A percentile compares a stretch with the other conserved stretches of the same genome.
Conservation (phyloP, 2,888 invertebrate genomes). For the Drosophila sordidapex region DNA sequence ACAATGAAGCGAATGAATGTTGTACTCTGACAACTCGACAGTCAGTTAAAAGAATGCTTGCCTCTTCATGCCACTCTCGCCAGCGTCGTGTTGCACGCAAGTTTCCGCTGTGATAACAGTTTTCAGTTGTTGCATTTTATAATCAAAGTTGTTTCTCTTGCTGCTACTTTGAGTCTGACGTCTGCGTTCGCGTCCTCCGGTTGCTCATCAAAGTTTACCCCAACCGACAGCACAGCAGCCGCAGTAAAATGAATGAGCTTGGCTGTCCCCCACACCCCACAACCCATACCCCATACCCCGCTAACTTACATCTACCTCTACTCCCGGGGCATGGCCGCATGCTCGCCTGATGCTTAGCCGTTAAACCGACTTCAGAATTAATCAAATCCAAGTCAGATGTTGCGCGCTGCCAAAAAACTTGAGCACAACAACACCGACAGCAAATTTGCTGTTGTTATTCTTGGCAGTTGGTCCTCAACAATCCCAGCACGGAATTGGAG, state of each 20-base stretch:
- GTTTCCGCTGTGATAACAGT: constrained; percentile 68
- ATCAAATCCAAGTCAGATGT: constrained; percentile 78
- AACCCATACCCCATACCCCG: too few relatives aligned
- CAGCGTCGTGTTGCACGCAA: constrained; percentile 52
- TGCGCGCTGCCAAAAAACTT: constrained; percentile 77
- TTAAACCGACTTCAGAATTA: constrained; percentile 80
- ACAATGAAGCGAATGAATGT: constrained; percentile 31
- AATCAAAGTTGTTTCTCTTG: constrained; percentile 76
- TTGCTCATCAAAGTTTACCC: constrained; percentile 76
- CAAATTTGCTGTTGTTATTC: constrained; percentile 68
- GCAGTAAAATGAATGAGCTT: constrained; percentile 71
- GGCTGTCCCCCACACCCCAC: neutral
- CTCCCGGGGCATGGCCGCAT: neutral
- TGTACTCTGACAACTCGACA: constrained; percentile 18
- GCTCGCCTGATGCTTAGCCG: constrained; percentile 57
- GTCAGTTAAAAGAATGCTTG: constrained; percentile 22
- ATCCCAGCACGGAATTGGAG: constrained; percentile 8
- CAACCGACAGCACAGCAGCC: constrained; percentile 69
- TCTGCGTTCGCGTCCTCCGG: constrained; percentile 41
- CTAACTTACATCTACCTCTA: neutral
- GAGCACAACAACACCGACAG: constrained; percentile 60
- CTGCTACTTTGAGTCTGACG: constrained; percentile 68
- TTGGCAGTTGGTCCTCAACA: constrained; percentile 53
- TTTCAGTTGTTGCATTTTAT: constrained; percentile 78
- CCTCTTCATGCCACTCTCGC: neutral